These are phyloP conservation scores for Aphelinus atriplicis DNA, from an alignment of 1,140 invertebrate genomes.

Conservation along the genomic window DNA sequence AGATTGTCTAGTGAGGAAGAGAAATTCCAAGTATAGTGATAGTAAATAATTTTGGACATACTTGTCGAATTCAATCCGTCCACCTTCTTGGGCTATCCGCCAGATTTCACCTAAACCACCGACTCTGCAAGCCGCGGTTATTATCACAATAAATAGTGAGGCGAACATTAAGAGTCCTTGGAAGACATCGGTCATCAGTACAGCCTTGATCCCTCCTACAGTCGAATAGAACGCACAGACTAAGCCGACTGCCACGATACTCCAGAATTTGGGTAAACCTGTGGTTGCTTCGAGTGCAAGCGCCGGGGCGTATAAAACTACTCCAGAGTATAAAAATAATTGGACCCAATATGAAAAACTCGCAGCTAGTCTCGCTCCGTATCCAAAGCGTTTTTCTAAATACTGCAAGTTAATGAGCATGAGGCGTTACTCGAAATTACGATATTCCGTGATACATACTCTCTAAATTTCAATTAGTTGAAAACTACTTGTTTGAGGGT, in stretches of 20 bases:
- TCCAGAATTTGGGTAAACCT: constrained; percentile 75
- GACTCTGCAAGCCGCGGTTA: constrained; percentile 73
- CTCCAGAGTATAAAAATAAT: constrained; percentile 90
- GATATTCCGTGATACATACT: too few relatives aligned
- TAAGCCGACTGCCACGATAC: constrained; percentile 82
- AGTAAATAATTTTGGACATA: constrained; percentile 55
- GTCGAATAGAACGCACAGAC: constrained; percentile 89
- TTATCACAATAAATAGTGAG: constrained; percentile 79
- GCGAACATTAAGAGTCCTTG: constrained; percentile 83
- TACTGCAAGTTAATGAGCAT: constrained; percentile 69
- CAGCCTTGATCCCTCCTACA: constrained; percentile 89
- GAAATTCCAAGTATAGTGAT: too few relatives aligned
- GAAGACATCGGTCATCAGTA: constrained; percentile 88
- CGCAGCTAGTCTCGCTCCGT: constrained; percentile 73
- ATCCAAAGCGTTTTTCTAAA: constrained; percentile 83
- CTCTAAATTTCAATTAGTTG: too few relatives aligned
- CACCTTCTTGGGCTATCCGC: constrained; percentile 71
- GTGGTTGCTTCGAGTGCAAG: constrained; percentile 89
- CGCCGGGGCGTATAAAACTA: constrained; percentile 92
- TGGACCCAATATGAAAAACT: constrained; percentile 83
- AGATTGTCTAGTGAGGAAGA: too few relatives aligned
- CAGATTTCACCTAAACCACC: constrained; percentile 75
- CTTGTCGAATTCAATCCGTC: constrained; percentile 77
- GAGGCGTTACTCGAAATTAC: too few relatives aligned
- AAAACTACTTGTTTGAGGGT: too few relatives aligned